Evolutionary conservation across 2,113 vertebrate genomes (phyloP).

Genomic region (Chaetodon trifascialis): DNA sequence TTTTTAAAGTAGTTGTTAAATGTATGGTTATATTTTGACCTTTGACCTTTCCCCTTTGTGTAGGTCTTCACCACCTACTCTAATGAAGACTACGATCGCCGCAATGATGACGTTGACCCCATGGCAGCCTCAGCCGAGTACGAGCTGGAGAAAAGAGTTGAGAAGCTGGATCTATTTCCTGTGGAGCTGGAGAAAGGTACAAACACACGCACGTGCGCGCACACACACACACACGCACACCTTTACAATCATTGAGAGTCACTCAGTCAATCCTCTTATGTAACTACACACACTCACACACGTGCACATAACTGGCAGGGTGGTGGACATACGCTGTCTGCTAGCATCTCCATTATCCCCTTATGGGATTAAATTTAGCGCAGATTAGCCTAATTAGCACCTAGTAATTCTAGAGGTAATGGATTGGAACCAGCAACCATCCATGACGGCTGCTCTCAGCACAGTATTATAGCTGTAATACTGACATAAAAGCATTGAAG

Average conservation of each 20-base stretch:
- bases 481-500: background rate
- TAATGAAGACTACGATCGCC: conserved; percentile 95
- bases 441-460: conserved; percentile 38
- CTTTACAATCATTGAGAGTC: conserved; percentile 46
- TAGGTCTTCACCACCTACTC: conserved; percentile 98
- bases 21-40: background rate
- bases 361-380: conserved; percentile 75
- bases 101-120: conserved; percentile 96
- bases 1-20: too few species aligned
- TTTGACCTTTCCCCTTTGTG: conserved; percentile 8
- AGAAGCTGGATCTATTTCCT: conserved; percentile 94
- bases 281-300: conserved; percentile 37
- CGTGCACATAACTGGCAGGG: conserved; percentile 17
- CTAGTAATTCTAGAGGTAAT: conserved; percentile 56
- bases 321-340: conserved; percentile 43
- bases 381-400: conserved; percentile 78
- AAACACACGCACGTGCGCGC: background rate
- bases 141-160: conserved; percentile 96
- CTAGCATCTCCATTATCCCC: conserved; percentile 60
- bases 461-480: background rate
- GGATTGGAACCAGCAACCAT: conserved; percentile 58
- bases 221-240: background rate
- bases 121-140: conserved; percentile 98
- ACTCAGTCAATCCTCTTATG: conserved; percentile 64
- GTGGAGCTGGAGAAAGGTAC: conserved; percentile 97